Evolutionary conservation across 2,888 invertebrate genomes (phyloP).

Genomic region (Emmelina monodactyla): DNA sequence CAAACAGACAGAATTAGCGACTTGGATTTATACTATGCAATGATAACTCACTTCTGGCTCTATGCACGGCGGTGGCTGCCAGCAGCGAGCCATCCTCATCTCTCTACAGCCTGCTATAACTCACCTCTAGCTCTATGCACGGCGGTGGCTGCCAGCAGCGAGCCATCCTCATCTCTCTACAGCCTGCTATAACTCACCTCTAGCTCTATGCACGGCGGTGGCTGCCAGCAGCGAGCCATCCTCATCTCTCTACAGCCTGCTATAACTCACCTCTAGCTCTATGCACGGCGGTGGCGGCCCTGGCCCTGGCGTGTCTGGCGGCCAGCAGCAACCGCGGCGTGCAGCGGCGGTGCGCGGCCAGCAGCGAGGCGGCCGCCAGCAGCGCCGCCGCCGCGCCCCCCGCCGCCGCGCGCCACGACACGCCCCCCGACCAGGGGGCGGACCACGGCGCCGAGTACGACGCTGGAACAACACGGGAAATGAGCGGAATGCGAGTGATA

Average conservation of each 20-base stretch:
- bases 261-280: constrained; percentile 44
- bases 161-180: too few species aligned
- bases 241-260: constrained; percentile 59
- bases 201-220: constrained; percentile 38
- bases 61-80: too few species aligned
- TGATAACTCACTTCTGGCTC: too few species aligned
- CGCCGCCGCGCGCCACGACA: constrained; percentile 66
- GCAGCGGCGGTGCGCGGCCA: constrained; percentile 59
- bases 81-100: too few species aligned
- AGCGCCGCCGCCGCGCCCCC: constrained; percentile 56
- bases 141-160: too few species aligned
- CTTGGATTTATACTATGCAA: too few species aligned
- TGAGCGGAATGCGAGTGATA: too few species aligned
- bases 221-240: constrained; percentile 52
- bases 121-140: too few species aligned
- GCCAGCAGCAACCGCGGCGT: constrained; percentile 45
- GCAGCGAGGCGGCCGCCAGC: constrained; percentile 49
- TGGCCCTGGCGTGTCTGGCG: constrained; percentile 37
- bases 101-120: too few species aligned
- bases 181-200: too few species aligned
- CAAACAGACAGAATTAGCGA: too few species aligned
- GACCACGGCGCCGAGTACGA: neutral
- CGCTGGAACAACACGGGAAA: too few species aligned
- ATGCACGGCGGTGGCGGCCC: constrained; percentile 36
- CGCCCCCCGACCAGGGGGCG: constrained; percentile 30